phyloP scores from a whole-genome alignment of 2,113 vertebrate species.

The Isurus oxyrinchus region DNA sequence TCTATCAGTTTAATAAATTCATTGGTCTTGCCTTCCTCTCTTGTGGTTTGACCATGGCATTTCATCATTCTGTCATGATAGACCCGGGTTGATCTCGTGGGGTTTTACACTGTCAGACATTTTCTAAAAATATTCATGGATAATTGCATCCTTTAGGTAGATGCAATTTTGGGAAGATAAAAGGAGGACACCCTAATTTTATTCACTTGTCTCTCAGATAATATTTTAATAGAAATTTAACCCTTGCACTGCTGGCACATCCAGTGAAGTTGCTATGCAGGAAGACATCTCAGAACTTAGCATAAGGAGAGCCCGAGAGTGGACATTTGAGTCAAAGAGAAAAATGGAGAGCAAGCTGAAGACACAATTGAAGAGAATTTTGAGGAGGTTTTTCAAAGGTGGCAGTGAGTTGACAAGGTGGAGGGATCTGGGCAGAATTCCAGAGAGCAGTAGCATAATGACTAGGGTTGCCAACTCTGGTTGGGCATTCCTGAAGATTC shows the following conservation, averaged over 20 bases:
- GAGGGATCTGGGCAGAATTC: not conserved
- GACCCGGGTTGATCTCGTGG: not conserved
- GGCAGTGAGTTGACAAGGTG: not conserved
- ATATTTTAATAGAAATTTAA: not conserved
- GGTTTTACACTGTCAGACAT: not conserved
- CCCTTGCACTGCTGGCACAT: not conserved
- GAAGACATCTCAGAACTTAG: not conserved
- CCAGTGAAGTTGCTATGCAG: not conserved
- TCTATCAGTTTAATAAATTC: not conserved
- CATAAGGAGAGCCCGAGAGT: not conserved
- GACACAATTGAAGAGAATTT: not conserved
- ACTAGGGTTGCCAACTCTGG: no score
- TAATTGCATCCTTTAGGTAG: constrained; percentile 22
- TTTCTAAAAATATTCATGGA: constrained; percentile 13
- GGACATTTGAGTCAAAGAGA: not conserved
- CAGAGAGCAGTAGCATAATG: not conserved
- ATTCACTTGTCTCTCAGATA: not conserved
- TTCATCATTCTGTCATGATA: constrained; percentile 12
- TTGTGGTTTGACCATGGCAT: constrained; percentile 4
- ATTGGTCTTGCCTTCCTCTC: not conserved
- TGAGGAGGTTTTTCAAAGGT: not conserved
- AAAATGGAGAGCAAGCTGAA: not conserved
- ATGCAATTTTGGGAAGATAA: constrained; percentile 11
- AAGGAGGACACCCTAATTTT: constrained; percentile 18
- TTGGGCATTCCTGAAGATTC: no score